Evolutionary conservation across 2,113 vertebrate species (phyloP).

Genomic region (Terrapene triunguis): DNA sequence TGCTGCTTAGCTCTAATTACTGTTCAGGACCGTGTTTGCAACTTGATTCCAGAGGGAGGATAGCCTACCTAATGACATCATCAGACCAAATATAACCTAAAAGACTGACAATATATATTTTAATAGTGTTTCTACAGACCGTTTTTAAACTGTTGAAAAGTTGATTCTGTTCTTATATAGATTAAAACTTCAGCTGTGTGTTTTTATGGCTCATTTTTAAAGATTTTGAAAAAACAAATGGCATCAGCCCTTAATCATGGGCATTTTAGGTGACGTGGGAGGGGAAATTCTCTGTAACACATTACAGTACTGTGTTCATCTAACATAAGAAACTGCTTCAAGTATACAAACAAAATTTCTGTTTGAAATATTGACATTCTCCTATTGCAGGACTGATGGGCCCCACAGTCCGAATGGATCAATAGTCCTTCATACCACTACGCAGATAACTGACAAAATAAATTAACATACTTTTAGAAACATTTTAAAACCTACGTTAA

Average conservation of each 20-base stretch:
- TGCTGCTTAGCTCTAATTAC: constrained; percentile 78
- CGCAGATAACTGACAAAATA: neutral
- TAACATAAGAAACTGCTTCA: neutral
- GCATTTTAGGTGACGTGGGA: neutral
- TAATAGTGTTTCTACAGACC: neutral
- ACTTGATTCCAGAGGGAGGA: constrained; percentile 72
- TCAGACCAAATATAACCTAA: constrained; percentile 76
- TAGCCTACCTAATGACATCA: constrained; percentile 69
- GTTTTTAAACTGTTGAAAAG: neutral
- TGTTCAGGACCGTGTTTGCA: constrained; percentile 72
- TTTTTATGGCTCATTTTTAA: neutral
- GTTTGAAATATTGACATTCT: neutral
- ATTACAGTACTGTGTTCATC: neutral
- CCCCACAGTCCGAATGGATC: neutral
- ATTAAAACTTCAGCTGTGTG: neutral
- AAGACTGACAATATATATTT: constrained; percentile 54
- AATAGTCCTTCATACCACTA: neutral
- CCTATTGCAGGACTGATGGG: neutral
- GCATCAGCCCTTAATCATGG: neutral
- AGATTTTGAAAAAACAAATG: constrained; percentile 5
- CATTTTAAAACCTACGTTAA: neutral
- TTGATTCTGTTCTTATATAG: neutral
- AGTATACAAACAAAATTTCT: neutral
- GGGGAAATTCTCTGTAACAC: neutral
- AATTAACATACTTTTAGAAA: neutral